Conservation (phyloP, 2,888 invertebrate genomes). For the Hypena proboscidalis region DNA sequence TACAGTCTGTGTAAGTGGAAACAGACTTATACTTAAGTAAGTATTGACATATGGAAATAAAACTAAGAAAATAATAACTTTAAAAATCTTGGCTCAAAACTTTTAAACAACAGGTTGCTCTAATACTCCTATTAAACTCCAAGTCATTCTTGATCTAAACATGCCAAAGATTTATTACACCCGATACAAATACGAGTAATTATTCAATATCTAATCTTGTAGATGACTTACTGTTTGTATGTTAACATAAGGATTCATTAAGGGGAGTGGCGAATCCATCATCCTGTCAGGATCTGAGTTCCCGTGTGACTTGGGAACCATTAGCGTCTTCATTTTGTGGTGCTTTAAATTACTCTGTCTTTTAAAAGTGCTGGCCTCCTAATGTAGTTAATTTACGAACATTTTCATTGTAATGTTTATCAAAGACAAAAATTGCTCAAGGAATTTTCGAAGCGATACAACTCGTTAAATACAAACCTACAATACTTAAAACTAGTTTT, state of each 20-base stretch:
- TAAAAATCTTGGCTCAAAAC: too few relatives aligned
- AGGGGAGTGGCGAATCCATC: slow-evolving; percentile 57
- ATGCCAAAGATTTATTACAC: slow-evolving; percentile 6
- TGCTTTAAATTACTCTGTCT: slow-evolving; percentile 47
- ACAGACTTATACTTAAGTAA: too few relatives aligned
- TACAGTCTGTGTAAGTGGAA: too few relatives aligned
- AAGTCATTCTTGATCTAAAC: slow-evolving; percentile 2
- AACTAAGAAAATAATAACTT: too few relatives aligned
- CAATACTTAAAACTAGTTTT: too few relatives aligned
- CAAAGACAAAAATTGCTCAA: too few relatives aligned
- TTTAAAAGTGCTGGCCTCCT: slow-evolving; percentile 4
- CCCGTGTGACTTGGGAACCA: slow-evolving; percentile 49
- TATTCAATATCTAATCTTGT: slow-evolving; percentile 41
- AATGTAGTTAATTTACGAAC: not conserved
- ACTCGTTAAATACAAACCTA: too few relatives aligned
- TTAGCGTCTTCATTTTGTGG: slow-evolving; percentile 53
- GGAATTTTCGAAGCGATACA: too few relatives aligned
- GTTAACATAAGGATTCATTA: slow-evolving; percentile 57
- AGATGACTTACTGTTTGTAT: slow-evolving; percentile 37
- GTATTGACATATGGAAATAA: too few relatives aligned
- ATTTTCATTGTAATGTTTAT: not conserved
- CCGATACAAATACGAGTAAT: slow-evolving; percentile 11
- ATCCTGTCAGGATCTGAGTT: slow-evolving; percentile 53
- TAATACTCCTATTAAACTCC: not conserved
- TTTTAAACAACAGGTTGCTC: too few relatives aligned